phyloP scores from a whole-genome alignment of 1,140 invertebrate genomes.

The Tyrophagus putrescentiae region DNA sequence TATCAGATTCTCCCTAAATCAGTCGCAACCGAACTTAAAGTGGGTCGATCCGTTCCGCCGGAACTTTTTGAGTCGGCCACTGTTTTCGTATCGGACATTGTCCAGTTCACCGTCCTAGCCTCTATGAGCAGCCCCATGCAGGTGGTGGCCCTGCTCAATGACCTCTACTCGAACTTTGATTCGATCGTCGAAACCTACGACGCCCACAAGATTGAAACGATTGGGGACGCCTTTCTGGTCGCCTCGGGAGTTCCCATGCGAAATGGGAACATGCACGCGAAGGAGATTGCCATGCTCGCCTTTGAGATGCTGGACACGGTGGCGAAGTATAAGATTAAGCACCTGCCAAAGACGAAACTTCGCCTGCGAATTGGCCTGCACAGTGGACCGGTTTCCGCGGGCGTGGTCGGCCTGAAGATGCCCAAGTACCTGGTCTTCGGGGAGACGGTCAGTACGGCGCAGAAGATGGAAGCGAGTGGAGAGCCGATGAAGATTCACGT shows the following conservation, averaged over 20 bases:
- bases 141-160: slow-evolving; percentile 40
- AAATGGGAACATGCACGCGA: slow-evolving; percentile 43
- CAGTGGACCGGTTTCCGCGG: slow-evolving; percentile 76
- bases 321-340: slow-evolving; percentile 71
- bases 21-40: slow-evolving; percentile 22
- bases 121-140: slow-evolving; percentile 79
- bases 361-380: slow-evolving; percentile 89
- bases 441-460: slow-evolving; percentile 54
- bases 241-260: slow-evolving; percentile 44
- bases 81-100: slow-evolving; percentile 60
- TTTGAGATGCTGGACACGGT: slow-evolving; percentile 69
- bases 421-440: slow-evolving; percentile 85
- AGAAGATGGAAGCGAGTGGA: slow-evolving; percentile 58
- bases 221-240: slow-evolving; percentile 75
- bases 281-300: slow-evolving; percentile 60
- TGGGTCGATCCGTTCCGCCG: slow-evolving; percentile 24
- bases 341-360: slow-evolving; percentile 68
- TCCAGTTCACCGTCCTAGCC: slow-evolving; percentile 87
- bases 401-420: slow-evolving; percentile 85
- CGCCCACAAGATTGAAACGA: slow-evolving; percentile 63
- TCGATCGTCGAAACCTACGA: slow-evolving; percentile 78
- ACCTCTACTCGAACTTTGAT: slow-evolving; percentile 44
- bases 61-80: slow-evolving; percentile 29
- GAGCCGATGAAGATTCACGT: slow-evolving; percentile 83
- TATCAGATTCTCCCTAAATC: slow-evolving; percentile 86